phyloP scores from a whole-genome alignment of 23 tunicate species.

The Aplidium turbinatum region DNA sequence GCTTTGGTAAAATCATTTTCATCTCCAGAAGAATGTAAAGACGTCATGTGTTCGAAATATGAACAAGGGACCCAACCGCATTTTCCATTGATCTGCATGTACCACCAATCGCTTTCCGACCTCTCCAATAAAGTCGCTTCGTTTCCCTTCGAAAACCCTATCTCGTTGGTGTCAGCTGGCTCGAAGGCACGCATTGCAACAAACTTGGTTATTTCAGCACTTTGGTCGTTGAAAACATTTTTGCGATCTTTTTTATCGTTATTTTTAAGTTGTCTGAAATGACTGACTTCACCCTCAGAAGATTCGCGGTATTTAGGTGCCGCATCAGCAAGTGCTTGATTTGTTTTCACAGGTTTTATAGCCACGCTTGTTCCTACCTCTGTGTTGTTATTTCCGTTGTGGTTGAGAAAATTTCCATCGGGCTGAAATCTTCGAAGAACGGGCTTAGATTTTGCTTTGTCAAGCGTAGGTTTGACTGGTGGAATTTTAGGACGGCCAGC shows the following conservation, averaged over 20 bases:
- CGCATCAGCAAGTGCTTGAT: too few species aligned
- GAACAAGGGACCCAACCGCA: constrained; percentile 76
- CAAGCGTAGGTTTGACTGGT: too few species aligned
- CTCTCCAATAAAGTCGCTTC: constrained; percentile 43
- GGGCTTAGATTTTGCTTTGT: constrained; percentile 27
- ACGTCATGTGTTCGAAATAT: constrained; percentile 20
- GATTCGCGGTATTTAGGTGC: too few species aligned
- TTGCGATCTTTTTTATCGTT: too few species aligned
- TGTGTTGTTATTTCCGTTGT: constrained; percentile 31
- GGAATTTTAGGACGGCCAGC: too few species aligned
- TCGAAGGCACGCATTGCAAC: constrained; percentile 51
- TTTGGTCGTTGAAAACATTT: too few species aligned
- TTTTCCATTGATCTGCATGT: constrained; percentile 40
- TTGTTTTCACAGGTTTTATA: too few species aligned
- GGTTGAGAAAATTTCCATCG: background rate
- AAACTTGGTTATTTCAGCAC: background rate
- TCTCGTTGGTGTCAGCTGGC: constrained; percentile 36
- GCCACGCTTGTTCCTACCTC: too few species aligned
- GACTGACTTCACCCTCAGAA: too few species aligned
- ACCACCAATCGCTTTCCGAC: constrained; percentile 77
- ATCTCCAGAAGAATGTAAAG: too few species aligned
- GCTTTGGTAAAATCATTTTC: background rate
- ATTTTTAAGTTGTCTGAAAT: too few species aligned
- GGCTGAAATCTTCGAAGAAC: constrained; percentile 47
- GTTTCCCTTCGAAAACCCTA: constrained; percentile 54